Evolutionary conservation across 2,888 invertebrate genomes (phyloP), one percentile per base, ranked within the genome.

Genomic region (Eupsilia transversa): DNA sequence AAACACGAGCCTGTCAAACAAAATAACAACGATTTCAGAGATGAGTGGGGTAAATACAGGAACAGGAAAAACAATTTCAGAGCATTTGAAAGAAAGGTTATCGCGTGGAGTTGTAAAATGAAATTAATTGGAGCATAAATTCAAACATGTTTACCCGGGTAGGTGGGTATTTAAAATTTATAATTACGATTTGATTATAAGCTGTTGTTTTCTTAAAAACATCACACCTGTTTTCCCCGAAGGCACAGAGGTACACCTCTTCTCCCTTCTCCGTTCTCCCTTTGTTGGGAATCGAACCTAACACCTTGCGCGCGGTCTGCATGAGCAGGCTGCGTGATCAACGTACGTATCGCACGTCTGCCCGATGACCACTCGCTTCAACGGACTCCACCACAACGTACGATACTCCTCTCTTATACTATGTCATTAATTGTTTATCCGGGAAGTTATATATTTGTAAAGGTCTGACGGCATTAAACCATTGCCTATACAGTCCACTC

Each of bases 41-140:
- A 60, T 41, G 43, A 33, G 1, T 30, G 14, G 0, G n/a, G 7
- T 49, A 12, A 14, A 52, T n/a, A 30, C 10, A 59, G 10, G 33
- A 71, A 79, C n/a, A 35, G n/a, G 33, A n/a, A 63, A 77, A 78
- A 43, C 33, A 35, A 41, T 59, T 49, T 71, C 38, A 41, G n/a
- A 46, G 14, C 38, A 54, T 54, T 74, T 54, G 4, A 33, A 38
- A 14, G 33, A 23, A 71, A 71, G 33, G 49, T 70, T n/a, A 54
- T 33, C n/a, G 52, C 61, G 46, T 63, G 46, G 35, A 41, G 3
- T 30, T 30, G 56, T 71, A 43, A 49, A 63, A 56, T 54, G 9
- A n/a, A 63, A 49, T 63, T 49, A 20, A 69, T 69, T 52, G 41
- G 20, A 59, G 35, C n/a, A 60, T n/a, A 41, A 20, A 52, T 60